These are phyloP conservation scores for Macrosiphum euphorbiae DNA, from an alignment of 2,888 invertebrate genomes.

Conservation along the genomic window DNA sequence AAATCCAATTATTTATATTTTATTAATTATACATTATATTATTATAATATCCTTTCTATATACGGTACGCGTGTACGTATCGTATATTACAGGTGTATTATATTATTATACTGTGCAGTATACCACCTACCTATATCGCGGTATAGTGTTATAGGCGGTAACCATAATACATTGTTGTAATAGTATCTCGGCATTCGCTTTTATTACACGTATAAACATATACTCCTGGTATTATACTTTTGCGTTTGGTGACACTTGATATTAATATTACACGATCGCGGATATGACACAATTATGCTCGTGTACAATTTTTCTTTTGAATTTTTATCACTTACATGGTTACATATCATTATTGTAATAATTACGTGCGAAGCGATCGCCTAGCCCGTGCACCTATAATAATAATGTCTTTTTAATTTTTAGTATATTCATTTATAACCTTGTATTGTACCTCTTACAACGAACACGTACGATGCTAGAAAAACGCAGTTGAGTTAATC, in stretches of 20 bases:
- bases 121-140: neutral
- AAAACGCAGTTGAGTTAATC: neutral
- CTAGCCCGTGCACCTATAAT: neutral
- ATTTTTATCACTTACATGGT: neutral
- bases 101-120: neutral
- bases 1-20: conserved; percentile 41
- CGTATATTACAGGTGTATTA: neutral
- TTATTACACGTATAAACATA: neutral
- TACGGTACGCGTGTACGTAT: neutral
- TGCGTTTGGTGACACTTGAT: neutral
- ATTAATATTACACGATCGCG: neutral
- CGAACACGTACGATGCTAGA: neutral
- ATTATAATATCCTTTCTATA: conserved; percentile 10
- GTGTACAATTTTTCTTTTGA: neutral
- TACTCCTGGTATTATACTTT: neutral
- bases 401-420: neutral
- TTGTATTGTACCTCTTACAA: neutral
- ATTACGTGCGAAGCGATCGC: neutral
- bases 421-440: neutral
- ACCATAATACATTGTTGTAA: neutral
- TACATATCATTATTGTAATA: neutral
- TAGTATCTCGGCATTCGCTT: neutral
- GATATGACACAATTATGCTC: neutral
- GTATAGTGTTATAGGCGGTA: neutral
- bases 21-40: conserved; percentile 22